phyloP scores from a whole-genome alignment of 2,888 invertebrate species.

The Drosophila robusta region DNA sequence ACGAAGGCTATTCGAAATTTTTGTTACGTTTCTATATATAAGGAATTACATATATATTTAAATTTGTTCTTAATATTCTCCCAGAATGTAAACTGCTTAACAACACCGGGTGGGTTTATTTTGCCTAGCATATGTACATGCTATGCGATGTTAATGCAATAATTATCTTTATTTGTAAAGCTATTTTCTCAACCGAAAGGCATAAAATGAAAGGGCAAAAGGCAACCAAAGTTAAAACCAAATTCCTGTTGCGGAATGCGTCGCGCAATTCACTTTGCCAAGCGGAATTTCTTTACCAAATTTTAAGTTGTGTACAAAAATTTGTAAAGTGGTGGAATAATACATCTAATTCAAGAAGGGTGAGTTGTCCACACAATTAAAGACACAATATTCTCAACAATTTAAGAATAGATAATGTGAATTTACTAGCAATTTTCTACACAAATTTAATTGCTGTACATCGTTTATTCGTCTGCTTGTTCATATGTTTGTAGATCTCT shows the following conservation, averaged over 20 bases:
- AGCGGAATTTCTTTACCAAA: conserved; percentile 58
- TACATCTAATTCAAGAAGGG: conserved; percentile 44
- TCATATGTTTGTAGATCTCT: too few relatives aligned
- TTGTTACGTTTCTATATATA: not conserved
- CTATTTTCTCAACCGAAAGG: conserved; percentile 32
- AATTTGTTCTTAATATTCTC: not conserved
- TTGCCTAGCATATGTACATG: conserved; percentile 10
- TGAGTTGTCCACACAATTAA: conserved; percentile 28
- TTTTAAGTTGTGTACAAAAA: conserved; percentile 56
- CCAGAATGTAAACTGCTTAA: not conserved
- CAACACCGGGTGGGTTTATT: not conserved
- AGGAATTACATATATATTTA: not conserved
- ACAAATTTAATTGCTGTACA: too few relatives aligned
- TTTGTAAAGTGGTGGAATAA: conserved; percentile 42
- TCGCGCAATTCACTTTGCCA: conserved; percentile 67
- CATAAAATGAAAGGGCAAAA: conserved; percentile 45
- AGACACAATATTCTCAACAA: conserved; percentile 15
- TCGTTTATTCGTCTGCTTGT: too few relatives aligned
- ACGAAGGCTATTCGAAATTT: too few relatives aligned
- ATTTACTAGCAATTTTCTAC: not conserved
- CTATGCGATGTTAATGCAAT: conserved; percentile 47
- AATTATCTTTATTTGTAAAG: conserved; percentile 61
- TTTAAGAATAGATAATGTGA: conserved; percentile 1
- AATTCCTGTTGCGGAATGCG: conserved; percentile 57
- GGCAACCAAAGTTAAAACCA: conserved; percentile 54